phyloP scores from a whole-genome alignment of 2,797 vertebrate genomes.

The Alca torda region DNA sequence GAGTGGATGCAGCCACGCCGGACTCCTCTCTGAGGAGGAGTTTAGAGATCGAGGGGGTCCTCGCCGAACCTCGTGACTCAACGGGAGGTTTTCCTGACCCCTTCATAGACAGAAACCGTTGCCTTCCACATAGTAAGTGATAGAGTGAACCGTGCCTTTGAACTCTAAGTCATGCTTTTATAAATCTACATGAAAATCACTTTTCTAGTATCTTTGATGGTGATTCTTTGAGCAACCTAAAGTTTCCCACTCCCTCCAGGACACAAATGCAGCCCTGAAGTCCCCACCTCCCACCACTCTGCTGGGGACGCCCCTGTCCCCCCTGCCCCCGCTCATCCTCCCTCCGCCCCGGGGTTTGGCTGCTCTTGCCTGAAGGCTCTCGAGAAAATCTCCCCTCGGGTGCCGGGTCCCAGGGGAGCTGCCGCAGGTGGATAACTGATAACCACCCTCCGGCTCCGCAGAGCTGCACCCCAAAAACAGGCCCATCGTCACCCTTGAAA shows the following conservation, averaged over 20 bases:
- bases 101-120: not conserved
- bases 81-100: not conserved
- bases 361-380: not conserved
- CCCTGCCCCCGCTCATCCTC: not conserved
- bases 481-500: not conserved
- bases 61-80: not conserved
- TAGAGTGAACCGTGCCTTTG: not conserved
- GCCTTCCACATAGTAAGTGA: not conserved
- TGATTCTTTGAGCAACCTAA: not conserved
- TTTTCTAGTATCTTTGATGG: not conserved
- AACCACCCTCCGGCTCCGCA: accelerated
- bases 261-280: not conserved
- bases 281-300: not conserved
- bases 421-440: not conserved
- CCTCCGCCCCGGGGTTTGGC: not conserved
- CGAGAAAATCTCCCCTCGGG: accelerated
- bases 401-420: not conserved
- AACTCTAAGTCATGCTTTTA: not conserved
- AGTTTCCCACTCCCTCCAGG: not conserved
- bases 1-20: not conserved
- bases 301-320: not conserved
- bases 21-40: not conserved
- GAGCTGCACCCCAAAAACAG: accelerated
- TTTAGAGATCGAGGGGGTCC: not conserved
- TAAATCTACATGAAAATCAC: not conserved